Base-by-base conservation (phyloP, 2,888 invertebrate species). In the Scaptomyza flava region DNA sequence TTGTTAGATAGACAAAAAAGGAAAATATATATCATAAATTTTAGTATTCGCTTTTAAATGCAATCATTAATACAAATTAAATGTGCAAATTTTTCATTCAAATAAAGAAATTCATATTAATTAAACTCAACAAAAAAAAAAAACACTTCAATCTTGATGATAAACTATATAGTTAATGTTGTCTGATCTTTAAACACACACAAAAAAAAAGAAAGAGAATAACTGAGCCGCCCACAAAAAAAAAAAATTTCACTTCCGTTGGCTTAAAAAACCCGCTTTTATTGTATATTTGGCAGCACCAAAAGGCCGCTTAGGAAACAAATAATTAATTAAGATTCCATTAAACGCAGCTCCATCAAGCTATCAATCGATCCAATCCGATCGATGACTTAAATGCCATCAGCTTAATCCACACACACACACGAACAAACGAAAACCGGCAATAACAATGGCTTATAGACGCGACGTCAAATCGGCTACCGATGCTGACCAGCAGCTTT, bases 261-360 rank as follows among this genome's bases (percentile, higher is more conserved):
- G 51, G 20, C 20, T 59, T 30, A 31, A 8, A 33, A 72, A 73
- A 74, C 72, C 34, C 42, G 71, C 46, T 73, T 70, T 54, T 46
- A 62, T 54, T 64, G 64, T 60, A 46, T 53, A 6, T 69, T 54
- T 14, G 57, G 43, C 70, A 69, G 62, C 70, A 75, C 38, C 31
- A 60, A 72, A 72, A 74, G 78, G 73, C 77, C 72, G 51, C 50
- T 57, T 34, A 41, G 4, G 23, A 51, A 38, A 14, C 3, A 38
- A 14, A 85, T 82, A 81, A 85, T 81, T 82, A 84, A 87, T 82
- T 82, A 82, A 78, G 81, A 60, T 87, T 81, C 79, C 85, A 82
- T 87, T 87, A 87, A 79, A 78, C 48, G 42, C 63, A 58, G 58
- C 43, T 14, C 41, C 11, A 59, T 38, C 42, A 34, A 46, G 20